Conservation (phyloP, 2,113 vertebrate genomes). For the Nothobranchius furzeri region DNA sequence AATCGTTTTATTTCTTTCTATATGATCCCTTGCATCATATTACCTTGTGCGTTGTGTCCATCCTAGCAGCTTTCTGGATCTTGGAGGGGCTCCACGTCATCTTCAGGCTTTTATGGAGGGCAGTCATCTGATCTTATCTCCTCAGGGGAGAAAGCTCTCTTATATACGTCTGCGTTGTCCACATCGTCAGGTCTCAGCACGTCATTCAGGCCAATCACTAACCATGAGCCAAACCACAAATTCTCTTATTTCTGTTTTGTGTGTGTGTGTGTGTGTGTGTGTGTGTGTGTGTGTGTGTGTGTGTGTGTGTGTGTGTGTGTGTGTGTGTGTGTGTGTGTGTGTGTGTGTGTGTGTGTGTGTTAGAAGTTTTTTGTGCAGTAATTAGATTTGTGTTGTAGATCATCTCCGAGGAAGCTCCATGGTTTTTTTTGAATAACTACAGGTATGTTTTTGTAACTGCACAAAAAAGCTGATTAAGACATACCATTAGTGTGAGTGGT, state of each 20-base stretch:
- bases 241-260: not conserved
- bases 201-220: slow-evolving; percentile 38
- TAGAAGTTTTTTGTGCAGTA: slow-evolving; percentile 29
- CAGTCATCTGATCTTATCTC: slow-evolving; percentile 20
- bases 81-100: slow-evolving; percentile 44
- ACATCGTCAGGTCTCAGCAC: slow-evolving; percentile 9
- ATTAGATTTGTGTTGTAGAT: slow-evolving; percentile 45
- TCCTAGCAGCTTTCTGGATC: slow-evolving; percentile 37
- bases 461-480: slow-evolving; percentile 37
- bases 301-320: not conserved
- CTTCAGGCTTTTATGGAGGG: slow-evolving; percentile 19
- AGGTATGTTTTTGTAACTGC: slow-evolving; percentile 51
- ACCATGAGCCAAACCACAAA: not conserved
- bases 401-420: slow-evolving; percentile 60
- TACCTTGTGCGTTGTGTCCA: slow-evolving; percentile 58
- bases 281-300: not conserved
- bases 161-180: slow-evolving; percentile 41
- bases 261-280: too few species aligned
- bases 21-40: not conserved
- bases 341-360: not conserved
- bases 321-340: too few species aligned
- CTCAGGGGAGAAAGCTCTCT: slow-evolving; percentile 25
- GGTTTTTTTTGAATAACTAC: slow-evolving; percentile 24
- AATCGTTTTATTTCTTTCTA: too few species aligned
- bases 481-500: slow-evolving; percentile 45